Evolutionary conservation across 2,113 vertebrate species (phyloP).

Genomic region (Sceloporus undulatus): DNA sequence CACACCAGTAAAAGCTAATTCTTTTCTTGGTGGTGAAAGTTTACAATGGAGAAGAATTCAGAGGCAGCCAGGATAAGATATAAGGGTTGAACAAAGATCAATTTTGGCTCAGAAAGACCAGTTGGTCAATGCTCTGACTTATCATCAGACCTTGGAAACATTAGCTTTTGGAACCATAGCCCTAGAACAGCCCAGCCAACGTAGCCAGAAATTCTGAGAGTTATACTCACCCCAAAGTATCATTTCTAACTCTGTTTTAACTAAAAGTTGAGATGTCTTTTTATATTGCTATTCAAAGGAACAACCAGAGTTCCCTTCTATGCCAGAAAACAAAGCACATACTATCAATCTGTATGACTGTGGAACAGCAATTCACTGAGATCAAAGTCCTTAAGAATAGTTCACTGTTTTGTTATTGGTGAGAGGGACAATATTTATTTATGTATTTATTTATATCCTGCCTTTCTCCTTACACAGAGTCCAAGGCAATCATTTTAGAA

Average conservation of each 20-base stretch:
- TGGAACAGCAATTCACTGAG: no score
- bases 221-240: no score
- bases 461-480: no score
- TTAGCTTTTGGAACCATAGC: no score
- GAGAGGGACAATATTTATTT: neutral
- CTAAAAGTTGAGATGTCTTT: no score
- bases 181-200: no score
- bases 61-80: neutral
- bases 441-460: no score
- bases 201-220: no score
- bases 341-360: neutral
- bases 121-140: no score
- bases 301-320: neutral
- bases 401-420: neutral
- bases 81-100: neutral
- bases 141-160: no score
- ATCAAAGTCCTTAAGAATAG: neutral
- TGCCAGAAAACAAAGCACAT: neutral
- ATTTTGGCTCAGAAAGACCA: neutral
- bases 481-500: no score
- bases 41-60: neutral
- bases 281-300: neutral
- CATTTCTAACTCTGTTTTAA: no score
- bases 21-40: neutral
- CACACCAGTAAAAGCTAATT: neutral